Conservation (phyloP, 2,113 vertebrate genomes). For the Sylvicapra grimmia region DNA sequence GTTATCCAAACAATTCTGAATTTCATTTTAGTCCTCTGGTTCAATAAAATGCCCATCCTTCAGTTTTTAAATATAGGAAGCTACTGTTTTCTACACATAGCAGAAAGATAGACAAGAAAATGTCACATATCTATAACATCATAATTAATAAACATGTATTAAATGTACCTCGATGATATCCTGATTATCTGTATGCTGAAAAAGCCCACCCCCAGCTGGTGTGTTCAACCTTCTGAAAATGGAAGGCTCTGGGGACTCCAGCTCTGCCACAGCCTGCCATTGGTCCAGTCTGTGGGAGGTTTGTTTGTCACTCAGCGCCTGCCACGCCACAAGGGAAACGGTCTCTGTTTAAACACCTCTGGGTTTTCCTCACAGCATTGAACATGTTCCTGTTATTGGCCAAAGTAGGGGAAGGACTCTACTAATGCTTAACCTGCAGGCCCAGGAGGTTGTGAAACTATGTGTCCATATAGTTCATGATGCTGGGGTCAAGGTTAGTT, state of each 20-base stretch:
- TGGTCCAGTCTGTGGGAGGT: neutral
- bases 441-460: neutral
- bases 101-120: neutral
- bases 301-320: neutral
- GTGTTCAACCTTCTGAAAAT: neutral
- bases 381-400: neutral
- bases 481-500: neutral
- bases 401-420: neutral
- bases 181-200: neutral
- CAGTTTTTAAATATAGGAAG: neutral
- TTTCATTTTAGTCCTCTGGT: neutral
- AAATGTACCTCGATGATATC: neutral
- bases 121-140: neutral
- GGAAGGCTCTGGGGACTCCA: neutral
- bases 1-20: neutral
- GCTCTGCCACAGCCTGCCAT: neutral
- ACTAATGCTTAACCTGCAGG: slow-evolving; percentile 52
- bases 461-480: neutral
- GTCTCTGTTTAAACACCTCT: neutral
- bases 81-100: neutral
- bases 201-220: neutral
- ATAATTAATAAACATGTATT: neutral
- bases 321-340: neutral
- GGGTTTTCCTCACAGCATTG: neutral
- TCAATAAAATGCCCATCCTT: neutral